A percentile compares a stretch with the other conserved stretches of the same genome.
These are phyloP conservation scores for Melangyna quadrimaculata DNA, from an alignment of 2,888 invertebrate species.

Conservation along the genomic window DNA sequence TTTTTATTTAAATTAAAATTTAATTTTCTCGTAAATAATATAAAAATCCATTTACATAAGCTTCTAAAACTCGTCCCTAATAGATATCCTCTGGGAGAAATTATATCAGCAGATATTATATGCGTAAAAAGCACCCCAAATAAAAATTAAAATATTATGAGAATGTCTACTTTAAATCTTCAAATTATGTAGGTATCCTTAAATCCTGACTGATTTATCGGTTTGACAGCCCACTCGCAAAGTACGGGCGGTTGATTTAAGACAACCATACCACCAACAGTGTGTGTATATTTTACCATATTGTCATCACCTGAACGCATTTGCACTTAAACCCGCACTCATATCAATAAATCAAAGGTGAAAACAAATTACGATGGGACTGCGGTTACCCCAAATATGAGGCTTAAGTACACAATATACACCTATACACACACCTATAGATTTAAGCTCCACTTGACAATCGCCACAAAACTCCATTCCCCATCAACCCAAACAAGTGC, in stretches of 20 bases:
- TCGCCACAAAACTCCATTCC: not conserved
- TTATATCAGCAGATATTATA: too few species aligned
- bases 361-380: slow-evolving; percentile 62
- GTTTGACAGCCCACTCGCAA: not conserved
- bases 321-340: slow-evolving; percentile 58
- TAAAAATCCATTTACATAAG: too few species aligned
- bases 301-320: slow-evolving; percentile 66
- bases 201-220: slow-evolving; percentile 10
- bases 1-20: too few species aligned
- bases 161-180: not conserved
- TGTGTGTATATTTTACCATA: slow-evolving; percentile 33
- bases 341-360: slow-evolving; percentile 69
- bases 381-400: slow-evolving; percentile 50
- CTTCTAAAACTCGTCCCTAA: too few species aligned
- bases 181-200: not conserved
- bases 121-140: not conserved
- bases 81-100: too few species aligned
- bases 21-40: too few species aligned
- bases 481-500: not conserved
- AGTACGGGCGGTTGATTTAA: slow-evolving; percentile 21
- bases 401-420: slow-evolving; percentile 5
- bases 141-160: not conserved
- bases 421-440: not conserved
- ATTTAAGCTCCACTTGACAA: not conserved
- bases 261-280: slow-evolving; percentile 23